Percentiles rank a stretch among this genome's conserved stretches.
Evolutionary conservation across 2,113 vertebrate genomes (phyloP).

Genomic region (Coptodon bakossiorum): DNA sequence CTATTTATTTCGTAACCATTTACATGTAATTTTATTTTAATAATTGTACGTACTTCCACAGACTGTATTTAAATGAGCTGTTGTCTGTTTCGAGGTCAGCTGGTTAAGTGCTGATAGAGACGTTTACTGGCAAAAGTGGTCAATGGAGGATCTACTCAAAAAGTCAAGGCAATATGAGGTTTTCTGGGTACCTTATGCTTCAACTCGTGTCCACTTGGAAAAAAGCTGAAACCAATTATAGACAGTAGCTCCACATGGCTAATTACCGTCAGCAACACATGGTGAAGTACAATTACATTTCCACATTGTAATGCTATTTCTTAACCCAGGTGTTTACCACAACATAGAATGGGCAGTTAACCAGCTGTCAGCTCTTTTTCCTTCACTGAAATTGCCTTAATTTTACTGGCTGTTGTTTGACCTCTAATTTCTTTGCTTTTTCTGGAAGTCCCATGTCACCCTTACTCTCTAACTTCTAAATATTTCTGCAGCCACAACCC

Average conservation of each 20-base stretch:
- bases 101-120: neutral
- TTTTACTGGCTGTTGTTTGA: neutral
- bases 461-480: neutral
- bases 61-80: neutral
- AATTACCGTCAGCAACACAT: neutral
- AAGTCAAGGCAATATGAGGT: neutral
- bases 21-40: neutral
- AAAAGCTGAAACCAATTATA: neutral
- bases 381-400: neutral
- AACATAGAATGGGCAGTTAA: neutral
- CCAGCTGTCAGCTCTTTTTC: neutral
- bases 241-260: neutral
- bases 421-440: neutral
- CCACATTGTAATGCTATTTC: neutral
- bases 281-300: neutral
- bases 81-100: neutral
- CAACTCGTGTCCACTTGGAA: neutral
- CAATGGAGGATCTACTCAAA: neutral
- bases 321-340: neutral
- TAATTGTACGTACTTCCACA: accelerated
- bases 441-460: neutral
- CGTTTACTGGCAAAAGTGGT: neutral
- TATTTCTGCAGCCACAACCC: neutral
- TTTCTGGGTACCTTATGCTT: neutral
- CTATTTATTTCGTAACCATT: neutral